Evolutionary conservation across 2,888 invertebrate genomes (phyloP), one percentile per base, ranked within the genome.

Genomic region (Macrophya annulata): DNA sequence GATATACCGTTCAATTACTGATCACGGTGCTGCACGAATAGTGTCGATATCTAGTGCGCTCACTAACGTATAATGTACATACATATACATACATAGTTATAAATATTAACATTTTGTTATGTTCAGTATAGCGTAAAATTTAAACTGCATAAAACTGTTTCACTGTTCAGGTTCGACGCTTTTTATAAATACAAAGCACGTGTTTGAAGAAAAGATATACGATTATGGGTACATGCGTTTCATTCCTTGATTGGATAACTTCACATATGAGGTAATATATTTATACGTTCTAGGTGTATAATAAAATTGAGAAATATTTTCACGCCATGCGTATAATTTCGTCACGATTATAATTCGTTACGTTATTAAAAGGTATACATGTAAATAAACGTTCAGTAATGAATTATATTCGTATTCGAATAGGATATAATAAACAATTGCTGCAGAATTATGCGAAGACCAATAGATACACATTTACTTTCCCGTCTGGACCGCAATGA

Each of bases 1-100:
- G 82, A 65, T 82, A 82, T 65, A 82, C 82, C 82, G 65, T 82
- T 82, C 82, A 82, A 65, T 65, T 79, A 12, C 55, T 55, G 45
- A 62, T 65, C 82, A 45, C 82, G 9, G 21, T 25, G 9, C 17
- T 48, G 25, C n/a, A 37, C 71, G 15, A 71, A 71, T 55, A 55
- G n/a, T 6, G 40, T 62, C n/a, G n/a, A 62, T 9, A 71, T 31
- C 71, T 71, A 40, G 40, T 71, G n/a, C 71, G 37, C 40, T 5
- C 40, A 40, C 31, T 31, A 31, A 31, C 17, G 37, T 71, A 71
- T 15, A 9, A 17, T 40, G 9, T 40, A 15, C 12, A n/a, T 40
- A 9, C n/a, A n/a, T n/a, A n/a, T n/a, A n/a, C n/a, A 15, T 40
- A 15, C 12, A n/a, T 40, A 9, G 8, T 71, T 40, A 15, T 71